Evolutionary conservation across 2,888 invertebrate species (phyloP).

Genomic region (Lepidochrysops patricia): DNA sequence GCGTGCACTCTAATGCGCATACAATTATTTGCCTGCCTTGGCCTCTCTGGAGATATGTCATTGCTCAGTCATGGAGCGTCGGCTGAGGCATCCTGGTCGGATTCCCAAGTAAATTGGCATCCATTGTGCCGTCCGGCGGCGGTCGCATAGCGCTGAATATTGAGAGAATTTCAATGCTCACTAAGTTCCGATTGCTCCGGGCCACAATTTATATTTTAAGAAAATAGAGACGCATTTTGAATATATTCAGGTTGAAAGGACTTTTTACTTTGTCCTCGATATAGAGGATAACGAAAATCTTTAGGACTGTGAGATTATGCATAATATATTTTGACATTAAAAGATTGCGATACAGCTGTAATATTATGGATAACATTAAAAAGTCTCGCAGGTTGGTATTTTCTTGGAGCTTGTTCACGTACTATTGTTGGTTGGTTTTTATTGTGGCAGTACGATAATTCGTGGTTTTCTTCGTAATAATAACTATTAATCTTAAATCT

Average conservation of each 20-base stretch:
- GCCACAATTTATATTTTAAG: conserved; percentile 19
- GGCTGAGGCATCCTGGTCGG: conserved; percentile 47
- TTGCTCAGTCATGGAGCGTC: conserved; percentile 24
- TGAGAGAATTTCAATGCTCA: conserved; percentile 60
- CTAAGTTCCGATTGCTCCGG: conserved; percentile 49
- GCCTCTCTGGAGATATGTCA: conserved; percentile 25
- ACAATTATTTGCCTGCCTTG: not conserved
- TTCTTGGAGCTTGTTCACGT: too few relatives aligned
- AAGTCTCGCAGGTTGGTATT: too few relatives aligned
- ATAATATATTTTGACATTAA: too few relatives aligned
- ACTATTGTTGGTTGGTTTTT: not conserved
- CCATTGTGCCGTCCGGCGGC: conserved; percentile 52
- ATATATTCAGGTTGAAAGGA: not conserved
- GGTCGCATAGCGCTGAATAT: conserved; percentile 45
- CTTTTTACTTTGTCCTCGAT: too few relatives aligned
- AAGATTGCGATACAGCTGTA: too few relatives aligned
- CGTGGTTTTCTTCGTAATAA: not conserved
- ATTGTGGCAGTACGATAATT: not conserved
- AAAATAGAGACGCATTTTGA: not conserved
- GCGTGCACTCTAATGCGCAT: not conserved
- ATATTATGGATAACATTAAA: too few relatives aligned
- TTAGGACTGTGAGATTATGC: too few relatives aligned
- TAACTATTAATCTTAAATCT: not conserved
- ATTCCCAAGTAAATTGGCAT: conserved; percentile 62
- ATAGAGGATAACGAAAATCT: too few relatives aligned